Conservation (phyloP, 2,888 invertebrate genomes). For the Nezara viridula region DNA sequence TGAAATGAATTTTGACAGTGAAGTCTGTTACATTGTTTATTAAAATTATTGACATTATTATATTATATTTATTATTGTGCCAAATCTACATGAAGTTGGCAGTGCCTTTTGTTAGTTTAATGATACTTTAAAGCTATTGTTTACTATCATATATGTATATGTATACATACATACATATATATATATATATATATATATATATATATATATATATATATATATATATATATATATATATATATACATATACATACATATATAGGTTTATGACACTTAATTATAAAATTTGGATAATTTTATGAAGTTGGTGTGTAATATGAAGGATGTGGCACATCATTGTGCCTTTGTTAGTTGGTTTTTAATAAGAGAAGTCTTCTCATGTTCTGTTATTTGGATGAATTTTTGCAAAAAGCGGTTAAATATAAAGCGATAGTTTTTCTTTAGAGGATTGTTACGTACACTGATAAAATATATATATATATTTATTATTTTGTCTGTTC, state of each 20-base stretch:
- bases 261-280: slow-evolving; percentile 2
- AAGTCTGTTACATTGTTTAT: slow-evolving; percentile 40
- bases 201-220: not conserved
- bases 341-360: slow-evolving; percentile 51
- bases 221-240: not conserved
- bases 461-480: slow-evolving; percentile 51
- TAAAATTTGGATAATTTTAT: slow-evolving; percentile 36
- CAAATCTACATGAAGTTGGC: slow-evolving; percentile 14
- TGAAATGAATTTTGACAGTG: slow-evolving; percentile 41
- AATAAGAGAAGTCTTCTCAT: slow-evolving; percentile 44
- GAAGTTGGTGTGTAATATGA: slow-evolving; percentile 29
- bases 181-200: not conserved
- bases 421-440: slow-evolving; percentile 50
- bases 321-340: slow-evolving; percentile 15
- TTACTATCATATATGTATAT: slow-evolving; percentile 21
- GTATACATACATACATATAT: not conserved
- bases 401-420: slow-evolving; percentile 34
- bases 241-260: not conserved
- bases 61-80: slow-evolving; percentile 37
- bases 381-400: slow-evolving; percentile 52
- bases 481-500: slow-evolving; percentile 58
- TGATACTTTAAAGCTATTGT: slow-evolving; percentile 6
- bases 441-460: slow-evolving; percentile 56
- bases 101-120: slow-evolving; percentile 28
- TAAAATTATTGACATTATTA: slow-evolving; percentile 29